A percentile compares a stretch with the other conserved stretches of the same genome.
These are phyloP conservation scores for Olivierus martensii DNA, from an alignment of 1,140 invertebrate species.

Conservation along the genomic window DNA sequence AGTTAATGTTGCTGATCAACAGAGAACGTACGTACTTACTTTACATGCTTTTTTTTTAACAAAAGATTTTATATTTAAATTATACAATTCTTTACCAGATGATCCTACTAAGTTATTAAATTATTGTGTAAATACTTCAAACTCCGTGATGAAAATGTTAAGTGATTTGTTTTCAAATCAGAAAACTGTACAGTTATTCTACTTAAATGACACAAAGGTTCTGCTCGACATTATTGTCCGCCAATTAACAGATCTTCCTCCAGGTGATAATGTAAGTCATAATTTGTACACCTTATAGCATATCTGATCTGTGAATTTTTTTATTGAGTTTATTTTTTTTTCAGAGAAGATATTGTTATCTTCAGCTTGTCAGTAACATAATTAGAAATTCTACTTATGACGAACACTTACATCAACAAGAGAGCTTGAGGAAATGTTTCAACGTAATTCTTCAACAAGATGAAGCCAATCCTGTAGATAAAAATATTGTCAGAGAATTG, in stretches of 20 bases:
- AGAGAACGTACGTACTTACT: constrained; percentile 53
- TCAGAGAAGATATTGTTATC: no score
- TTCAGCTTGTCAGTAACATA: no score
- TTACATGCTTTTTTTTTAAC: background rate
- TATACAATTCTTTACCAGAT: constrained; percentile 39
- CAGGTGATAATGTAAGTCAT: constrained; percentile 54
- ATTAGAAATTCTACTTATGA: no score
- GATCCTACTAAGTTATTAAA: constrained; percentile 71
- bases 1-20: constrained; percentile 63
- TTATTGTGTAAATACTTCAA: constrained; percentile 49
- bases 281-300: no score
- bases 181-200: constrained; percentile 66
- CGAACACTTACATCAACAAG: no score
- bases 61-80: background rate
- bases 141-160: constrained; percentile 76
- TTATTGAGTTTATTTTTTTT: no score
- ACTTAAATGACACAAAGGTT: constrained; percentile 85
- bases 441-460: no score
- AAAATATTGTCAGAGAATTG: no score
- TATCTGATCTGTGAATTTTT: no score
- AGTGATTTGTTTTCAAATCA: constrained; percentile 63
- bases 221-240: constrained; percentile 79
- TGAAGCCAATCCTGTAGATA: no score
- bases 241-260: constrained; percentile 69
- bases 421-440: no score